Conservation (phyloP, 2,797 vertebrate species). For the Dendrocincla tyrannina region DNA sequence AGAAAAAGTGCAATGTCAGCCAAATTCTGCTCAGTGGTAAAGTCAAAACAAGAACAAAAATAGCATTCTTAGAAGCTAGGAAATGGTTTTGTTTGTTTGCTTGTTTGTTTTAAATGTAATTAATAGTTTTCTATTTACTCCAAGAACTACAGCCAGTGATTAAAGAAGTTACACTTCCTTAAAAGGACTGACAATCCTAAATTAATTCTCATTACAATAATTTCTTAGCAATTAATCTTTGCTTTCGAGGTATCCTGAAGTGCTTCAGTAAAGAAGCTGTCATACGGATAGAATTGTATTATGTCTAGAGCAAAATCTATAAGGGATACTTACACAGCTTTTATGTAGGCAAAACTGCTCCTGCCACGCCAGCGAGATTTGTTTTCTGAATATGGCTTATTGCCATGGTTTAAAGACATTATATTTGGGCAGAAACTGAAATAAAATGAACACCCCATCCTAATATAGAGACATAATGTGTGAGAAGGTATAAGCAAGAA, state of each 20-base stretch:
- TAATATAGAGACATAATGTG: not conserved
- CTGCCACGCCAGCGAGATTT: not conserved
- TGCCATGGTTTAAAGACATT: not conserved
- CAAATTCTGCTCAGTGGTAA: slow-evolving; percentile 15
- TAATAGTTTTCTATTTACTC: not conserved
- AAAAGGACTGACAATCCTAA: not conserved
- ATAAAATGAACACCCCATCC: not conserved
- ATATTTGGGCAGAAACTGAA: not conserved
- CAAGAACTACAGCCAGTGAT: not conserved
- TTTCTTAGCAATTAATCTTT: not conserved
- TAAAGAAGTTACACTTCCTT: not conserved
- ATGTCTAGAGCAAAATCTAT: not conserved
- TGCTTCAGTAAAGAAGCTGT: not conserved
- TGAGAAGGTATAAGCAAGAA: not conserved
- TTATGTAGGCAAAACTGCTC: not conserved
- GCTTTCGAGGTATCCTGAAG: not conserved
- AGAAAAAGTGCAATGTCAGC: slow-evolving; percentile 50
- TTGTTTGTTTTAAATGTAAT: not conserved
- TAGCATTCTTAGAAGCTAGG: not conserved
- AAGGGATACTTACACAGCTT: not conserved
- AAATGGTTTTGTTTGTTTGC: not conserved
- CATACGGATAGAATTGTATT: not conserved
- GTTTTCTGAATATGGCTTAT: not conserved
- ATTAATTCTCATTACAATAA: not conserved
- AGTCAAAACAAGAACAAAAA: slow-evolving; percentile 18